Base-by-base conservation (phyloP, 2,113 vertebrate species). In the Sminthopsis crassicaudata region DNA sequence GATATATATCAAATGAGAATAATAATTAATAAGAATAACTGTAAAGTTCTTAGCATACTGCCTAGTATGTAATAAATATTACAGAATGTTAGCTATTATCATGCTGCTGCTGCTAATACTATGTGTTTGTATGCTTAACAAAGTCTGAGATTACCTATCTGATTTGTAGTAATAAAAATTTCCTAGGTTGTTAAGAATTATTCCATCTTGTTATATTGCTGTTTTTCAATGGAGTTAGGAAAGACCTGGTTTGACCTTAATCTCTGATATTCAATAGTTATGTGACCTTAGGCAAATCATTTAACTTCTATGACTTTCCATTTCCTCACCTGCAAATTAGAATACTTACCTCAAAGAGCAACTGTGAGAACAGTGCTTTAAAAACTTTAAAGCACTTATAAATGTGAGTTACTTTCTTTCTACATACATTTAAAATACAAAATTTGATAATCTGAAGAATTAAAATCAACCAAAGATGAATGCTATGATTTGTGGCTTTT, bases 351-450 rank as follows among this genome's bases (percentile, higher is more conserved):
- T 76, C 36, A 42, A 36, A 76, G 36, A 6, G 16, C 6, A 76
- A 16, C 22, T 42, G 0, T 76, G 36, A 76, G 6, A 42, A 76
- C 2, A 42, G 36, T 22, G 67, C 16, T 76, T 42, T 76, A 42
- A 42, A 76, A 22, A n/a, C 16, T n/a, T 76, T 67, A 67, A 76
- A 22, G 60, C 3, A 67, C 3, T 67, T 67, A 67, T 1, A 67
- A 67, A 67, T 67, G 12, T 36, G 30, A 94, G 67, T 91, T 27
- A 96, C 46, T 95, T 95, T 94, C 67, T 76, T 22, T 90, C 67
- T 96, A 93, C 2, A 90, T 90, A 89, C 96, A 92, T 26, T 89
- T 94, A 92, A 95, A 93, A 93, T 60, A 67, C 90, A 92, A 95
- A 92, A 94, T 91, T 93, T 92, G 91, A 60, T 14, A 92, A 91